A percentile compares a stretch with the other conserved stretches of the same genome.
Evolutionary conservation across 2,113 vertebrate species (phyloP).

Genomic region (Oriolus oriolus): DNA sequence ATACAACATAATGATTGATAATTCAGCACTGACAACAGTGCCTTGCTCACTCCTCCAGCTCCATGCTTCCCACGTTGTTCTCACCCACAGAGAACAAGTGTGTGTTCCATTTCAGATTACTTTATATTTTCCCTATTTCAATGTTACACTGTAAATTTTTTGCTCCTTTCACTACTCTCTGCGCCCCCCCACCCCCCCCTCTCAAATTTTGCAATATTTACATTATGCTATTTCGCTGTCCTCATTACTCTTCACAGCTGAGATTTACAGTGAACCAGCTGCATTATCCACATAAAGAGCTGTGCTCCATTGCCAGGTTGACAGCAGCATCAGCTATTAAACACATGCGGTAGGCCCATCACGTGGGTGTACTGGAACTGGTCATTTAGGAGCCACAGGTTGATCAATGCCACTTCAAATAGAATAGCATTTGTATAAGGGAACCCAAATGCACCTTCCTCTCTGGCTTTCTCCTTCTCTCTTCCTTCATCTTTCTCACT

Average conservation of each 20-base stretch:
- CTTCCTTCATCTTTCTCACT: background rate
- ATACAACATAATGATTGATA: background rate
- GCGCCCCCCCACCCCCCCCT: fast-evolving
- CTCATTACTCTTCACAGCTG: background rate
- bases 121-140: background rate
- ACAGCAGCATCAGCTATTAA: background rate
- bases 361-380: background rate
- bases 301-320: background rate
- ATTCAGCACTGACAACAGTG: background rate
- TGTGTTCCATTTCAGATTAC: background rate
- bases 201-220: background rate
- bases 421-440: background rate
- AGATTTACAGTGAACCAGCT: background rate
- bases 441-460: background rate
- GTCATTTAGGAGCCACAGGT: background rate
- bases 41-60: background rate
- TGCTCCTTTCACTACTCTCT: background rate
- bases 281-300: background rate
- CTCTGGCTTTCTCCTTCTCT: background rate
- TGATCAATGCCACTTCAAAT: background rate
- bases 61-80: background rate
- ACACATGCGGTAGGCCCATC: background rate
- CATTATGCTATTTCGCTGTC: background rate
- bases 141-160: background rate
- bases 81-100: background rate